Evolutionary conservation across 2,888 invertebrate species (phyloP), one percentile per base, ranked within the genome.

Genomic region (Oligia fasciuncula): DNA sequence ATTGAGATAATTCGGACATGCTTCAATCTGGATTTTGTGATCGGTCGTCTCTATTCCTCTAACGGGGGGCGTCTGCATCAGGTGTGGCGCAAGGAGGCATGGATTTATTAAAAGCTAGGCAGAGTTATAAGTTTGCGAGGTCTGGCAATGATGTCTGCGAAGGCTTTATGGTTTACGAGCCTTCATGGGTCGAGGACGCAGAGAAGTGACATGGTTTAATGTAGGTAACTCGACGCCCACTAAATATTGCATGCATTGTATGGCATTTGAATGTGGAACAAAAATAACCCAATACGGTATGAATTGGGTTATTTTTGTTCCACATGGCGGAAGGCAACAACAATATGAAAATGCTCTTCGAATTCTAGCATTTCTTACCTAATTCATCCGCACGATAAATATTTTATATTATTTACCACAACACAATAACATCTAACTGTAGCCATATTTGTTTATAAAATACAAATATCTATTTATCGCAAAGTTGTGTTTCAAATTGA

Each of bases 401-500:
- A 13, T 49, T 76, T 73, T 74, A 57, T 65, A 67, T 72, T 83
- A 68, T 84, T 69, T 74, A 76, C 63, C 46, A 67, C 62, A n/a
- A 66, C 54, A 82, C 65, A 79, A 79, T 78, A 29, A 69, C 13
- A 40, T 60, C 54, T 19, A 17, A 17, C 40, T 43, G 54, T 49
- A 73, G 73, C 23, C 76, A 74, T 63, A 76, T 71, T 83, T 79
- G 49, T 79, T 79, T 84, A 29, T 29, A 23, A 57, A 9, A 57
- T 57, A 57, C 3, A 57, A 57, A 69, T 74, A 66, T 75, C 29
- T 79, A 69, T 85, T 70, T 75, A 75, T 75, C 13, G 60, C n/a
- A 60, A 70, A 29, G n/a, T 63, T 80, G 69, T 78, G 82, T 77
- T 78, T 75, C 81, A 67, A 88, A 88, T 89, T 77, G 73, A 84